Evolutionary conservation across 64 coral and sea anemone genomes (phyloP).

Genomic region (Montipora cactus): DNA sequence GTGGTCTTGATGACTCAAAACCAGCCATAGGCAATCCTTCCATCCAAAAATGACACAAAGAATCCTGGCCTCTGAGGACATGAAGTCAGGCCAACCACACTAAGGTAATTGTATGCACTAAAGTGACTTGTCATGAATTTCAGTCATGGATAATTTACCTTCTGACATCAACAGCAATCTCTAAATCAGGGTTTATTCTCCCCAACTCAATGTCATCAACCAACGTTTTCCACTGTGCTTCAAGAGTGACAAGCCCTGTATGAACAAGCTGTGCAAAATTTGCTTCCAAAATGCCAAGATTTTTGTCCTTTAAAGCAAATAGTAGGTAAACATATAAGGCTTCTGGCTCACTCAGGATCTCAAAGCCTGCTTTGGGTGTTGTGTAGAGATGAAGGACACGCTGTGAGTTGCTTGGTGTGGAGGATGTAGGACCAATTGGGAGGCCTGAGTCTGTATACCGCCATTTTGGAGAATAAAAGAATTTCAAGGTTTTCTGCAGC

Average conservation of each 20-base stretch:
- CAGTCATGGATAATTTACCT: neutral
- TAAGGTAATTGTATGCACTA: too few species aligned
- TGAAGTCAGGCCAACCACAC: too few species aligned
- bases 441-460: conserved; percentile 28
- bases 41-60: too few species aligned
- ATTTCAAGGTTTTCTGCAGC: conserved; percentile 50
- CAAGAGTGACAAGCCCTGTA: conserved; percentile 19
- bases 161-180: conserved; percentile 4
- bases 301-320: conserved; percentile 68
- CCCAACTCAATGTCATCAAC: conserved; percentile 34
- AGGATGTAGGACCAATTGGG: conserved; percentile 28
- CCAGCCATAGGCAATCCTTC: too few species aligned
- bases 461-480: conserved; percentile 41
- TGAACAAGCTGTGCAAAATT: conserved; percentile 41
- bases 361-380: conserved; percentile 35
- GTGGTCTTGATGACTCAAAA: too few species aligned
- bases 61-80: too few species aligned
- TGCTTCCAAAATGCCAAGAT: conserved; percentile 44
- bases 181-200: conserved; percentile 6
- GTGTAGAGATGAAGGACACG: conserved; percentile 38
- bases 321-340: conserved; percentile 58
- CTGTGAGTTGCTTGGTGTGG: conserved; percentile 44
- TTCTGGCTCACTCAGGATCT: conserved; percentile 62
- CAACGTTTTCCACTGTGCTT: conserved; percentile 13
- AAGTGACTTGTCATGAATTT: neutral